Evolutionary conservation across 2,797 vertebrate genomes (phyloP), one percentile per base, ranked within the genome.

Genomic region (Erethizon dorsatum): DNA sequence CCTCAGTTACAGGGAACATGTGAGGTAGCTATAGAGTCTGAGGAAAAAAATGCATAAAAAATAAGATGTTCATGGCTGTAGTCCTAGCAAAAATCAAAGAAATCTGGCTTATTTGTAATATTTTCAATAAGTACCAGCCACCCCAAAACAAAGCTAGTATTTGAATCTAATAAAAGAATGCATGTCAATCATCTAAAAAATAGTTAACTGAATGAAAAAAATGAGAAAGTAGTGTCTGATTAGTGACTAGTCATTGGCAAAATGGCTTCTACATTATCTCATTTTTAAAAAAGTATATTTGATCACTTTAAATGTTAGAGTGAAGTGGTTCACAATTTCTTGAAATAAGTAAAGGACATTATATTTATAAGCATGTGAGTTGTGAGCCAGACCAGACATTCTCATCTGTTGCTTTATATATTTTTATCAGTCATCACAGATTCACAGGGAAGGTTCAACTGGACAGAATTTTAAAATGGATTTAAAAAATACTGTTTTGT

Each of bases 291-390:
- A 93, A 88, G 80, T 83, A 47, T 57, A 85, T 57, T 88, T 71
- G 75, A 79, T 88, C 61, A 80, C 67, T 91, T 69, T 88, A 33
- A 97, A 82, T 90, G 80, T 95, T 90, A 82, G 56, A 83, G 71
- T 45, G 65, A 92, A 96, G 87, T n/a, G 52, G 88, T 82, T 96
- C 57, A 45, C 86, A 79, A 71, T 95, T 91, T 83, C 90, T 88
- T 96, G 63, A 82, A 88, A 47, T 69, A 89, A 86, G 87, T 61
- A 69, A 83, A 92, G 78, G 93, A 33, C n/a, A 41, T 94, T 73
- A 92, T 77, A 95, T 94, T 83, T 90, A 67, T 90, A 73, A 77
- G 59, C 11, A 17, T 69, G 37, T 50, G 79, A 83, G 80, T 89
- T 79, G 79, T 94, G 73, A 95, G 80, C 45, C n/a, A 89, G 88